phyloP scores from a whole-genome alignment of 2,113 vertebrate genomes.

The Galbula dea region DNA sequence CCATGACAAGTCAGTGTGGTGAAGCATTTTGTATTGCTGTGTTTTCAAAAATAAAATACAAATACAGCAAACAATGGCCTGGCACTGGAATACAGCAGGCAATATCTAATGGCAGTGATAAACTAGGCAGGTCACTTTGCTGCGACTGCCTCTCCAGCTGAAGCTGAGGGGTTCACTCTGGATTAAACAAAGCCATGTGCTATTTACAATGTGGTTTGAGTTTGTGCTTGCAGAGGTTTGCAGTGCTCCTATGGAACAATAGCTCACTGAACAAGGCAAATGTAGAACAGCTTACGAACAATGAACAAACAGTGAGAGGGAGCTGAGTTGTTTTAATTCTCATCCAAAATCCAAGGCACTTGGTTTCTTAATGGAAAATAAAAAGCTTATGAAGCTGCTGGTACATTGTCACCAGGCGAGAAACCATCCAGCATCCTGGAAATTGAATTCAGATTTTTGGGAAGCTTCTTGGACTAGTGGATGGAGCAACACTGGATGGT shows the following conservation, averaged over 20 bases:
- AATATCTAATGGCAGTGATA: neutral
- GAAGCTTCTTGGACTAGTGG: slow-evolving; percentile 8
- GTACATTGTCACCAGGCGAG: slow-evolving; percentile 22
- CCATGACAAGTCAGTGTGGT: neutral
- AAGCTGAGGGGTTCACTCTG: neutral
- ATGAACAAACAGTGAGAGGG: slow-evolving; percentile 42
- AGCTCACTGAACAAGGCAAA: neutral
- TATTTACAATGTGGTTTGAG: slow-evolving; percentile 37
- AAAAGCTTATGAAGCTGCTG: slow-evolving; percentile 31
- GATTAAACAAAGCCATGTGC: slow-evolving; percentile 43
- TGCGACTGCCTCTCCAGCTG: neutral
- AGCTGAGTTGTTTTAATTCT: neutral
- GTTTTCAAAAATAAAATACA: neutral
- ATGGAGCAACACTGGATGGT: neutral
- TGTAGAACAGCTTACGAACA: slow-evolving; percentile 21
- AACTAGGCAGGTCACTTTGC: neutral
- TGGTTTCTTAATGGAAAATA: neutral
- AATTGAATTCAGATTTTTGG: slow-evolving; percentile 60
- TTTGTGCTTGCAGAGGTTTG: neutral
- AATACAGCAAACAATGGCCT: neutral
- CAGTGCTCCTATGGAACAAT: slow-evolving; percentile 42
- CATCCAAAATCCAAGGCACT: neutral
- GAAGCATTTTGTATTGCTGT: neutral
- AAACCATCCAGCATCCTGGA: slow-evolving; percentile 23
- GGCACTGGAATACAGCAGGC: neutral